Conservation (phyloP, 2,888 invertebrate species). For the Exocentrus adspersus region DNA sequence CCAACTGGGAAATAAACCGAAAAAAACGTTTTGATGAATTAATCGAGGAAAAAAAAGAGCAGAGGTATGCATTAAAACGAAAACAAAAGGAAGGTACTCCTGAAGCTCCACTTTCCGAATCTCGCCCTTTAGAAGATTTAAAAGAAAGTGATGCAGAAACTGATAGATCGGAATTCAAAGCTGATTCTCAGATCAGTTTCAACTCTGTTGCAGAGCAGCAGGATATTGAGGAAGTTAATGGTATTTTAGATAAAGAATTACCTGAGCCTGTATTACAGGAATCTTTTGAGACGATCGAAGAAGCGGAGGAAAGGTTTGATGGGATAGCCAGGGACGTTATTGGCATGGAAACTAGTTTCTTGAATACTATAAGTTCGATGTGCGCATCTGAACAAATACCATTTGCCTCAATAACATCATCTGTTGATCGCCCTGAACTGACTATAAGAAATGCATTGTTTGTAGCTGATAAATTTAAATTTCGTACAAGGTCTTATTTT, state of each 20-base stretch:
- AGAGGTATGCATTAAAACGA: slow-evolving; percentile 50
- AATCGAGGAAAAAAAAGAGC: slow-evolving; percentile 53
- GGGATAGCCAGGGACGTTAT: slow-evolving; percentile 63
- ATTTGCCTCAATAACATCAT: slow-evolving; percentile 62
- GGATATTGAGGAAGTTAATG: slow-evolving; percentile 64
- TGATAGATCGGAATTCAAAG: not conserved
- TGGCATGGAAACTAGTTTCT: slow-evolving; percentile 64
- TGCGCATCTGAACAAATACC: slow-evolving; percentile 64
- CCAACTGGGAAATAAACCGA: slow-evolving; percentile 52
- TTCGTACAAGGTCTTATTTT: slow-evolving; percentile 66
- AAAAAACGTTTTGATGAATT: slow-evolving; percentile 49
- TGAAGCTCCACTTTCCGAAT: not conserved
- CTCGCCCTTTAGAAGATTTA: slow-evolving; percentile 1
- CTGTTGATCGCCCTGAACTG: slow-evolving; percentile 56
- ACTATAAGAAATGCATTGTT: slow-evolving; percentile 52
- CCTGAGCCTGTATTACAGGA: slow-evolving; percentile 64
- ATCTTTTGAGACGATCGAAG: slow-evolving; percentile 66
- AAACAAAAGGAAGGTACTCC: slow-evolving; percentile 31
- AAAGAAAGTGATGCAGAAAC: slow-evolving; percentile 16
- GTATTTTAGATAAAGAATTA: slow-evolving; percentile 54
- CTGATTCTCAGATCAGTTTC: slow-evolving; percentile 54
- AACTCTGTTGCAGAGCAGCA: slow-evolving; percentile 66
- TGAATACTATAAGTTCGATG: slow-evolving; percentile 61
- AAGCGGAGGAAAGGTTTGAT: slow-evolving; percentile 64
- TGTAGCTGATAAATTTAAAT: slow-evolving; percentile 59